phyloP scores from a whole-genome alignment of 2,113 vertebrate species.

The Mustela nigripes region DNA sequence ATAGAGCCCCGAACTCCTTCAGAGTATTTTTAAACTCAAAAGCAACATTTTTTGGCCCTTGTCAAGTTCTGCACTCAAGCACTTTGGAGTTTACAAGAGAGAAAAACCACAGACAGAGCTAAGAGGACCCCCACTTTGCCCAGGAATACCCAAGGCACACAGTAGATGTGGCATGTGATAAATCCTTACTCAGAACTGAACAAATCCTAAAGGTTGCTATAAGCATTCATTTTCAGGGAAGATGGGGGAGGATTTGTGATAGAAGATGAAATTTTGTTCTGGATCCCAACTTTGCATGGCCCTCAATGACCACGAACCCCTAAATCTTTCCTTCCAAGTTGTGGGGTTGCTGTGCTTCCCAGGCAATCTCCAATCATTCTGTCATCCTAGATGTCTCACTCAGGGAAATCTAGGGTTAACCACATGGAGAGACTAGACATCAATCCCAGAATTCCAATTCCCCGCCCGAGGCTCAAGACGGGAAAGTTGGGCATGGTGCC shows the following conservation, averaged over 20 bases:
- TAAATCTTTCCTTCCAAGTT: not conserved
- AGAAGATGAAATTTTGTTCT: not conserved
- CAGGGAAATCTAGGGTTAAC: conserved; percentile 70
- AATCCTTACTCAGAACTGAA: not conserved
- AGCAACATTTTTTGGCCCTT: not conserved
- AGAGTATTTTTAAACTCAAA: conserved; percentile 30
- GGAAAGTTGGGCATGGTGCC: conserved; percentile 55
- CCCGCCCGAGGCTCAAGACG: conserved; percentile 57
- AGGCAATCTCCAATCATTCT: not conserved
- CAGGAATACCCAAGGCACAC: not conserved
- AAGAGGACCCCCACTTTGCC: not conserved
- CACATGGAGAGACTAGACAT: not conserved
- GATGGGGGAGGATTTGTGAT: not conserved
- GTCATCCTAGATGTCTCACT: not conserved
- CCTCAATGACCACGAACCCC: not conserved
- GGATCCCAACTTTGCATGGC: accelerated
- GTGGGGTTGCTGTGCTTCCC: not conserved
- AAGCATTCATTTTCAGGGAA: not conserved
- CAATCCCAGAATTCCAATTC: conserved; percentile 42
- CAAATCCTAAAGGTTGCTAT: not conserved
- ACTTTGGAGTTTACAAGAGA: not conserved
- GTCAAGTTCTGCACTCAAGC: not conserved
- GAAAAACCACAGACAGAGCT: not conserved
- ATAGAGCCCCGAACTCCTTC: not conserved
- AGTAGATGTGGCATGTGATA: not conserved